These are phyloP conservation scores for Phrynocephalus guinanensis DNA, from an alignment of 2,797 vertebrate genomes.

Conservation along the genomic window DNA sequence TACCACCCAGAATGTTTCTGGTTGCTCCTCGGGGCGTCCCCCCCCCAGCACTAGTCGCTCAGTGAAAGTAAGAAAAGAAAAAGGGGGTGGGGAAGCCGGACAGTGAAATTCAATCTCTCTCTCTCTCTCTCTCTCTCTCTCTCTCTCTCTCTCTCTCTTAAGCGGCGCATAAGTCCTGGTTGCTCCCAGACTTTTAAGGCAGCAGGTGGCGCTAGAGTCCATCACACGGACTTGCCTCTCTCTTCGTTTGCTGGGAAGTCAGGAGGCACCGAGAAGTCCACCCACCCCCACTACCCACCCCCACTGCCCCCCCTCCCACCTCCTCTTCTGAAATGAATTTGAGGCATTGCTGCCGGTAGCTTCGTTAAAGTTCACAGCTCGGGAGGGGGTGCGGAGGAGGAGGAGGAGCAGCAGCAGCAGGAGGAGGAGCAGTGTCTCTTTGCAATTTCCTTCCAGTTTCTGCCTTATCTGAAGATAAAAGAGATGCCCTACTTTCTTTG, in stretches of 20 bases:
- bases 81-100: too few species aligned
- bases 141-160: too few species aligned
- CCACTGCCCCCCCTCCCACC: rapidly evolving
- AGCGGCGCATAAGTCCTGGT: not conserved
- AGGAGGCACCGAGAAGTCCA: too few species aligned
- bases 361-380: not conserved
- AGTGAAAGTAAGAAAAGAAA: not conserved
- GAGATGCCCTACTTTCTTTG: constrained; percentile 2
- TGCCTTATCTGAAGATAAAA: constrained; percentile 11
- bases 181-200: not conserved
- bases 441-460: not conserved
- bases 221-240: not conserved
- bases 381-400: not conserved
- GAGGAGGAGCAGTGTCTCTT: not conserved
- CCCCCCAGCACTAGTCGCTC: not conserved
- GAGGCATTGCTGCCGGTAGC: not conserved
- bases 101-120: not conserved
- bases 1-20: not conserved
- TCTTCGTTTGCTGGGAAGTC: not conserved
- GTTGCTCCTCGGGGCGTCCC: not conserved
- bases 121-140: too few species aligned
- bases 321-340: not conserved
- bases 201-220: constrained; percentile 28
- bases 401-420: not conserved
- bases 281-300: rapidly evolving